A percentile compares a stretch with the other conserved stretches of the same genome.
Conservation (phyloP, 2,888 invertebrate genomes). For the Stictocephala bisonia region DNA sequence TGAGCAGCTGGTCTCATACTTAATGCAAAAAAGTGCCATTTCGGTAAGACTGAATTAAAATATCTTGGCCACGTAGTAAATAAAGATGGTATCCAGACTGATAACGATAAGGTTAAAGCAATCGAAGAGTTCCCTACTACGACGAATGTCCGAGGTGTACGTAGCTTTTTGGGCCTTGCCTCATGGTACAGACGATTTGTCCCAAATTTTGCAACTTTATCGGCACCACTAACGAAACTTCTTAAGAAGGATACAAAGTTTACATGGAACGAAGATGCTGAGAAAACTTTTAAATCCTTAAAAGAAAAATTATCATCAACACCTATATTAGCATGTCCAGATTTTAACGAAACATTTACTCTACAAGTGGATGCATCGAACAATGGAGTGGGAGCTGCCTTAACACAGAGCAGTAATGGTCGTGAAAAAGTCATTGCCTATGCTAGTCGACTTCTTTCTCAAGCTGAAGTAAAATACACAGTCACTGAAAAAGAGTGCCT, state of each 20-base stretch:
- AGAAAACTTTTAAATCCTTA: neutral
- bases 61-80: conserved; percentile 58
- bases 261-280: neutral
- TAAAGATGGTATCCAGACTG: conserved; percentile 51
- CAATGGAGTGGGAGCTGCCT: conserved; percentile 45
- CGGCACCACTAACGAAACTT: neutral
- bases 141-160: neutral
- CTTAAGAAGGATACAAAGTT: neutral
- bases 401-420: conserved; percentile 54
- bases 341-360: conserved; percentile 47
- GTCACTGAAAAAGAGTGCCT: conserved; percentile 57
- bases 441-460: conserved; percentile 52
- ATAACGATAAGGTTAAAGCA: neutral
- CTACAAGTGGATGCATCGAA: conserved; percentile 51
- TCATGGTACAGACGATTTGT: conserved; percentile 20
- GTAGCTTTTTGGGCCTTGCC: conserved; percentile 27
- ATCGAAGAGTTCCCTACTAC: conserved; percentile 6
- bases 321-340: conserved; percentile 49
- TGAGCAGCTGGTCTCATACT: conserved; percentile 53
- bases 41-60: conserved; percentile 51
- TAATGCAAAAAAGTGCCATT: conserved; percentile 55
- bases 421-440: conserved; percentile 55
- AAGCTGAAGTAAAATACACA: conserved; percentile 53
- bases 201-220: neutral
- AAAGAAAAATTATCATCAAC: conserved; percentile 20